A percentile compares a stretch with the other conserved stretches of the same genome.
Conservation (phyloP, 2,797 vertebrate genomes). For the Pangasius macronema region DNA sequence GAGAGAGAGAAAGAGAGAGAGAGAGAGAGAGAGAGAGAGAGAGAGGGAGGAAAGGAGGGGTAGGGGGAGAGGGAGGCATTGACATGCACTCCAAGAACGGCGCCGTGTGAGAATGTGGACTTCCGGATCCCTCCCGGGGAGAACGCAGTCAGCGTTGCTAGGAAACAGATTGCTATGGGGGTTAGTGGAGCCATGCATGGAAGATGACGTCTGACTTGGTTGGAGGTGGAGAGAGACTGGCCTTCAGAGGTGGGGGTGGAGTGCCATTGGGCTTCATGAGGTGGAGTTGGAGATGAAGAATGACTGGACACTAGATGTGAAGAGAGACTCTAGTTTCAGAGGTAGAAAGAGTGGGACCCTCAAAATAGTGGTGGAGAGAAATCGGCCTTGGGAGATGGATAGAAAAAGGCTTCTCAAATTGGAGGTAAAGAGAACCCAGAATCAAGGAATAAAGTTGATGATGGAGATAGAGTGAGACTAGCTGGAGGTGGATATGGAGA, state of each 20-base stretch:
- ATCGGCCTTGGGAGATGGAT: neutral
- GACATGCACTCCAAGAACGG: slow-evolving; percentile 79
- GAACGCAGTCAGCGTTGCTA: slow-evolving; percentile 76
- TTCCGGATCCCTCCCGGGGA: slow-evolving; percentile 80
- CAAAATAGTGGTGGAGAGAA: neutral
- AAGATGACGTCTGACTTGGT: slow-evolving; percentile 65
- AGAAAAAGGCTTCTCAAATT: neutral
- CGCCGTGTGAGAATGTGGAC: slow-evolving; percentile 75
- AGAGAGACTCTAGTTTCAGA: neutral
- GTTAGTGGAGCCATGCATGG: slow-evolving; percentile 73
- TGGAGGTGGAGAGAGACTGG: slow-evolving; percentile 63
- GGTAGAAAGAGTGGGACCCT: neutral
- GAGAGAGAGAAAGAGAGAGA: slow-evolving; percentile 27
- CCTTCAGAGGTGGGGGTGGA: slow-evolving; percentile 58
- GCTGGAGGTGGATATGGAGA: neutral
- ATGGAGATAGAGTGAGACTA: neutral
- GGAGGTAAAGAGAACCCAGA: neutral
- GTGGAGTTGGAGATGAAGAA: slow-evolving; percentile 8
- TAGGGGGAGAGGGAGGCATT: slow-evolving; percentile 51
- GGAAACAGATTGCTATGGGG: slow-evolving; percentile 73
- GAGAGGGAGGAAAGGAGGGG: slow-evolving; percentile 54
- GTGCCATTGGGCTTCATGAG: slow-evolving; percentile 57
- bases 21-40: slow-evolving; percentile 47
- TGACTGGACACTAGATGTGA: neutral
- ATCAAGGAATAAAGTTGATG: neutral